Evolutionary conservation across 2,888 invertebrate genomes (phyloP).

Genomic region (Callosobruchus maculatus): DNA sequence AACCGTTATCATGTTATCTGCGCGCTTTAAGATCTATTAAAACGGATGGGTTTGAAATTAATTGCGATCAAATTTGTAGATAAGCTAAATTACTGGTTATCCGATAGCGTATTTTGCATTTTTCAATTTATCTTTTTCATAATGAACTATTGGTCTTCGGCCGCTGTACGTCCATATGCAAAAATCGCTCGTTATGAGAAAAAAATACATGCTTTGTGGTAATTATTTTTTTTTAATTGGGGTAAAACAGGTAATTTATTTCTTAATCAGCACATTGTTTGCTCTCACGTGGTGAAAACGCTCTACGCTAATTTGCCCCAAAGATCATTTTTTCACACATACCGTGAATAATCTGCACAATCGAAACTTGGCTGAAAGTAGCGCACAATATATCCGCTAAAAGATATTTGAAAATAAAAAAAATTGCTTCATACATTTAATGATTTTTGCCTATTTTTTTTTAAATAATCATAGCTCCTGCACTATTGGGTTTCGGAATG

Average conservation of each 20-base stretch:
- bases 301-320: neutral
- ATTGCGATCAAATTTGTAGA: neutral
- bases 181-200: neutral
- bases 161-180: neutral
- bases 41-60: neutral
- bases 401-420: no score
- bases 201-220: neutral
- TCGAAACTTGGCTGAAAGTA: no score
- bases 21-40: neutral
- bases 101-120: neutral
- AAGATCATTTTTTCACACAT: no score
- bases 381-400: no score
- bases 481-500: no score
- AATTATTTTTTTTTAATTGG: neutral
- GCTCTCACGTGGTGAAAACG: neutral
- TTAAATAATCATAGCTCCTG: no score
- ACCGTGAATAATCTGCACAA: no score
- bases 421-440: no score
- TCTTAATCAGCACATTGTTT: neutral
- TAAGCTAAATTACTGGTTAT: neutral
- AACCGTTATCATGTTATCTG: neutral
- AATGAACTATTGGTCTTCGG: neutral
- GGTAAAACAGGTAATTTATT: neutral
- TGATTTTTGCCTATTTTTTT: no score
- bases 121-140: neutral